Percentiles rank a stretch among this genome's conserved stretches.
Conservation (phyloP, 2,113 vertebrate species). For the Rhinoptilus africanus region DNA sequence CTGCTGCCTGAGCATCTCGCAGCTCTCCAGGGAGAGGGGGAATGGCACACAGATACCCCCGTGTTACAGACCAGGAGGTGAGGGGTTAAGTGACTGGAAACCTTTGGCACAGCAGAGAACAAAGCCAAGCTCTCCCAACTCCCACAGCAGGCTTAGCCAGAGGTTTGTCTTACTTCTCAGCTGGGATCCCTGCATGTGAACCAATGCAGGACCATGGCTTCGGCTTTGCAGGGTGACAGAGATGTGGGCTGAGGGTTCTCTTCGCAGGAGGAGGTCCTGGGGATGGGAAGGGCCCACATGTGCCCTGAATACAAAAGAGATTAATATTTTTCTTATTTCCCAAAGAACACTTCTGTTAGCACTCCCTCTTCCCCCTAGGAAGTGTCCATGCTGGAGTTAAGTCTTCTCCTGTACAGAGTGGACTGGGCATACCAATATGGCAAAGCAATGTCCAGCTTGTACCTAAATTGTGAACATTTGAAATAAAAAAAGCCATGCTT, state of each 20-base stretch:
- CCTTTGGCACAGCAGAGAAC: background rate
- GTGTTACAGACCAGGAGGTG: background rate
- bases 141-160: background rate
- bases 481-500: background rate
- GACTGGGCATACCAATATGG: background rate
- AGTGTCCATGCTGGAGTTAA: background rate
- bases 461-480: background rate
- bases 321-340: background rate
- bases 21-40: background rate
- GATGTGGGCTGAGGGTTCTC: background rate
- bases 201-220: background rate
- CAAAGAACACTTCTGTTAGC: background rate
- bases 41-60: background rate
- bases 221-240: background rate
- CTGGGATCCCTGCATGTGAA: background rate
- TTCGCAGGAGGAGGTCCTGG: background rate
- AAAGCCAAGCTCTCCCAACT: background rate
- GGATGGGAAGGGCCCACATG: background rate
- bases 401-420: background rate
- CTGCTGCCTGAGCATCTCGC: background rate
- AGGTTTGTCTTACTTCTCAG: background rate
- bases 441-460: background rate
- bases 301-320: background rate
- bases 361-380: background rate
- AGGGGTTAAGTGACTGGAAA: background rate